Evolutionary conservation across 2,797 vertebrate species (phyloP).

Genomic region (Rhynchotus rufescens): DNA sequence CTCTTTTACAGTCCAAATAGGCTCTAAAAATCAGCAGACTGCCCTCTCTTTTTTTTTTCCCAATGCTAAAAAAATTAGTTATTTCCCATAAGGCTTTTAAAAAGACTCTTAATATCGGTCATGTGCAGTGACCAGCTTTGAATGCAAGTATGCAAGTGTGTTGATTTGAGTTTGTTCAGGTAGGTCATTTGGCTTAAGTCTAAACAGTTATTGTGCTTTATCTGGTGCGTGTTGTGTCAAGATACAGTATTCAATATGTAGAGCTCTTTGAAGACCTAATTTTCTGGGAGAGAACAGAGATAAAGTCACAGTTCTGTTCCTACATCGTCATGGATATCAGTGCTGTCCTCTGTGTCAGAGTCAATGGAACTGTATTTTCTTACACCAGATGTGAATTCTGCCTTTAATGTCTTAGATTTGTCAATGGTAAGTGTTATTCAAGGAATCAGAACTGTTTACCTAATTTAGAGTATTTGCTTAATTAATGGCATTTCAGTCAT

Average conservation of each 20-base stretch:
- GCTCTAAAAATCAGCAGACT: not conserved
- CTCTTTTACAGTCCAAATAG: not conserved
- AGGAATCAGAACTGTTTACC: not conserved
- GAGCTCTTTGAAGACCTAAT: not conserved
- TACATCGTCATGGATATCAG: not conserved
- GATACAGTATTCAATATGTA: not conserved
- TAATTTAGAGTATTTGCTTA: not conserved
- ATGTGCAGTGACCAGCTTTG: not conserved
- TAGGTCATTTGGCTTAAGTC: constrained; percentile 67
- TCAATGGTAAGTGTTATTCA: constrained; percentile 57
- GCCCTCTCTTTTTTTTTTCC: not conserved
- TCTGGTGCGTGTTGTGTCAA: not conserved
- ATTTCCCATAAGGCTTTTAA: not conserved
- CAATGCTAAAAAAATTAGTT: not conserved
- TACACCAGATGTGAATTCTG: not conserved
- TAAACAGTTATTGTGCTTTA: constrained; percentile 2
- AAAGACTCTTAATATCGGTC: not conserved
- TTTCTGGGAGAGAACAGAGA: not conserved
- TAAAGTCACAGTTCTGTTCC: not conserved
- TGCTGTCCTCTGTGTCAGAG: not conserved
- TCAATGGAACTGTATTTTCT: not conserved
- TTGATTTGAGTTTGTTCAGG: constrained; percentile 8
- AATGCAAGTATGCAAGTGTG: too few species aligned
- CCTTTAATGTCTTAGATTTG: not conserved
- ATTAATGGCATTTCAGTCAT: not conserved